Base-by-base conservation (phyloP, 1,140 invertebrate genomes). In the Halictus rubicundus region DNA sequence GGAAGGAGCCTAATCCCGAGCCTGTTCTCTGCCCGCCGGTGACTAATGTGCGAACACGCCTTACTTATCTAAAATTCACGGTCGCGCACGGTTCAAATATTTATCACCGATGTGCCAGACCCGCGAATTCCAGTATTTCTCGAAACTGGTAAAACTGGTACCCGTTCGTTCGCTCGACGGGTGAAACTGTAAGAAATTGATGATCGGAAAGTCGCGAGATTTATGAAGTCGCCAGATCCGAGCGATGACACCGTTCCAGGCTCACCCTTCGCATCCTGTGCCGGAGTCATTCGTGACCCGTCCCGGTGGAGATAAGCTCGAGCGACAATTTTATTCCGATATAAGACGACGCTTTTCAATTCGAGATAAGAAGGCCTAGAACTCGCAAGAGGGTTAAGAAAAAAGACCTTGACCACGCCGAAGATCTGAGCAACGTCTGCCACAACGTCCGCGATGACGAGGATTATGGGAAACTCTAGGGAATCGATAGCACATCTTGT, bases 181-280 rank as follows among this genome's bases (percentile, higher is more conserved):
- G 61, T 9, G 37, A 66, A 74, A 54, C 32, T n/a, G n/a, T 10
- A 2, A 10, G 32, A 39, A 39, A 66, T 75, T 42, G 23, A 75
- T 57, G 72, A n/a, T 16, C 2, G 49, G 72, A 27, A 57, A 75
- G 49, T n/a, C 32, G 32, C 52, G 63, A 66, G 54, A 75, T 61
- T 66, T 54, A 66, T 37, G 8, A 61, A 61, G 25, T 57, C 27
- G 8, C n/a, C 25, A 14, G 49, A 42, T 60, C 39, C 25, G 68
- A 6, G 27, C 12, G 25, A 49, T 7, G 74, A 60, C 39, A 60
- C 7, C 39, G 42, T 46, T 46, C 25, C 19, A 5, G 8, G 9
- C 8, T 19, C 46, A 7, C n/a, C n/a, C n/a, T n/a, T n/a, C n/a
- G n/a, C n/a, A n/a, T n/a, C n/a, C n/a, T n/a, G n/a, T n/a, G n/a